Base-by-base conservation (phyloP, 2,888 invertebrate genomes). In the Caradrina clavipalpis region DNA sequence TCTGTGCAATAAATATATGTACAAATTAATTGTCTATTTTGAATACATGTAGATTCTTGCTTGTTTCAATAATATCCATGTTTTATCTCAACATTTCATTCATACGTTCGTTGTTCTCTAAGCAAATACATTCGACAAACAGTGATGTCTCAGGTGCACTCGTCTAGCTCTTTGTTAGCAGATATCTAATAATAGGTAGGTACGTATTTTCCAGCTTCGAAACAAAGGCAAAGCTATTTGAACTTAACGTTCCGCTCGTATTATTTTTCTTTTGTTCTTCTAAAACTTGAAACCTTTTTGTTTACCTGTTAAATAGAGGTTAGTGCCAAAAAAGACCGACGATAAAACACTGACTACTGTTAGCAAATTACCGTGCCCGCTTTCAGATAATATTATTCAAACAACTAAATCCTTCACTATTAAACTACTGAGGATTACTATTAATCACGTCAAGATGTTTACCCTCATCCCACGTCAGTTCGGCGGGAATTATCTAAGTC, bases 381-480 rank as follows among this genome's bases (percentile, higher is more conserved):
- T 69, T 83, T 80, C 79, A 87, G 87, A 89, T 89, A 90, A 90
- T 91, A 89, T 92, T 90, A 93, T 93, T 93, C 91, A 90, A 93
- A 93, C 92, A 91, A 91, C 87, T 91, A 92, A 93, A 91, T 92
- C 91, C 92, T 90, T 90, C 89, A 93, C 93, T 92, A 92, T 93
- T 94, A 93, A 94, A 93, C 93, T 92, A 93, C 91, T 92, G 89
- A 90, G 93, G 92, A 93, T 94, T 93, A 93, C 93, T 91, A 94
- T 94, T 94, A 94, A 94, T 94, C 94, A 94, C 93, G 93, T 91
- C 93, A 94, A 93, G 94, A 93, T 94, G 94, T 93, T 94, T 94
- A 94, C 94, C 94, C 94, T 94, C 92, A 94, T 94, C 94, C 91
- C 87, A 87, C 89, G 94, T 93, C 92, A 93, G 91, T 92, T 92